Conservation (phyloP, 2,888 invertebrate species). For the Chrysolina oricalcia region DNA sequence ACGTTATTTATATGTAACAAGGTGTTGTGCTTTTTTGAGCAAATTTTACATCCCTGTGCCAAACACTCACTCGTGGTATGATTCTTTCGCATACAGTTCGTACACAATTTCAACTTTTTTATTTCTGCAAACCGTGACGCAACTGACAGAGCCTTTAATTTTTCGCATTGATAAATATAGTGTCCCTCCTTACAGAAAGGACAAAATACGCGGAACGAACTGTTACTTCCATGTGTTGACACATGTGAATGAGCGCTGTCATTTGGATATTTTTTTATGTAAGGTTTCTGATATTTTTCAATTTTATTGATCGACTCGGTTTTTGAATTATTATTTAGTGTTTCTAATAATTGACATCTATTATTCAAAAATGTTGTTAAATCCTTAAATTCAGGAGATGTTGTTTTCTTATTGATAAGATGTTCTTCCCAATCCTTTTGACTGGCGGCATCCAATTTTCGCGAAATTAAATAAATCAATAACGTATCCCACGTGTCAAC, state of each 20-base stretch:
- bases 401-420: background rate
- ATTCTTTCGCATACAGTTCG: slow-evolving; percentile 24
- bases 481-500: slow-evolving; percentile 29
- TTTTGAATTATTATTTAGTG: slow-evolving; percentile 2
- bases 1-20: slow-evolving; percentile 9
- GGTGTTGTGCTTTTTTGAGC: slow-evolving; percentile 27
- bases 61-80: slow-evolving; percentile 9
- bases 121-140: slow-evolving; percentile 19
- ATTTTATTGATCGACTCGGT: background rate
- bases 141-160: slow-evolving; percentile 3
- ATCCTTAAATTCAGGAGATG: slow-evolving; percentile 1
- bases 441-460: slow-evolving; percentile 16
- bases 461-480: slow-evolving; percentile 11
- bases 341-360: slow-evolving; percentile 23
- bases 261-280: background rate
- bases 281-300: background rate
- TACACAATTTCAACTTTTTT: slow-evolving; percentile 31
- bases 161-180: slow-evolving; percentile 20
- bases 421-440: slow-evolving; percentile 23
- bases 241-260: background rate
- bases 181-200: slow-evolving; percentile 1
- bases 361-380: background rate
- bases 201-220: background rate
- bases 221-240: background rate
- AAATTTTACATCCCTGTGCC: slow-evolving; percentile 23